Percentiles rank a stretch among this genome's conserved stretches.
These are phyloP conservation scores for Elymnias hypermnestra DNA, from an alignment of 1,140 invertebrate species.

Conservation along the genomic window DNA sequence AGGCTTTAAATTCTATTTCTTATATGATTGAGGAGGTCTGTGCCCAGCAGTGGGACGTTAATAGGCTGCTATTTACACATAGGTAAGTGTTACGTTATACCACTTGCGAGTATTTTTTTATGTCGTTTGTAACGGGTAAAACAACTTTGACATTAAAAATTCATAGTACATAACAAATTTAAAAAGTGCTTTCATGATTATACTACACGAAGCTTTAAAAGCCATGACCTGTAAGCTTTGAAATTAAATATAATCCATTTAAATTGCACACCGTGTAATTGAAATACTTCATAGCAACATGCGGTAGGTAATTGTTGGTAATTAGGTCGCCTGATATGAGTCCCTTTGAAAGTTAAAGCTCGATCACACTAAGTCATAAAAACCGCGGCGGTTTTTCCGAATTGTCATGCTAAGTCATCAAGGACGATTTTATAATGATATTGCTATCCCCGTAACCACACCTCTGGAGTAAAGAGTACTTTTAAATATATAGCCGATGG, in stretches of 20 bases:
- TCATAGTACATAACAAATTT: not conserved
- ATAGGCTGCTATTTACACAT: no score
- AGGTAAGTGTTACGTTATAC: no score
- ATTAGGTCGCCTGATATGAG: conserved; percentile 22
- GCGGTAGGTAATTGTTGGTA: conserved; percentile 14
- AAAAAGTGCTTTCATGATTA: not conserved
- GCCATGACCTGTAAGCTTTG: conserved; percentile 1
- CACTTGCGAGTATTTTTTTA: no score
- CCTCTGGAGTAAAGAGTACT: no score
- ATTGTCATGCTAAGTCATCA: no score
- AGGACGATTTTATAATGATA: no score
- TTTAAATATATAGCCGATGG: no score
- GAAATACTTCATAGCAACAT: conserved; percentile 7
- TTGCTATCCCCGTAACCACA: no score
- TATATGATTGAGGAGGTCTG: no score
- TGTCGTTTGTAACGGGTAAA: not conserved
- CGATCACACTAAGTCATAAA: not conserved
- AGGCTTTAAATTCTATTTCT: no score
- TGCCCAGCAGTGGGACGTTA: no score
- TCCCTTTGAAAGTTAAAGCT: conserved; percentile 3
- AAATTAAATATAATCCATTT: conserved; percentile 4
- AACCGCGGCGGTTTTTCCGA: not conserved
- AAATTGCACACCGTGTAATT: conserved; percentile 2
- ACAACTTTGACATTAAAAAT: not conserved
- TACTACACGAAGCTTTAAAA: not conserved